Conservation (phyloP, 2,888 invertebrate species). For the Calephelis perditalis region DNA sequence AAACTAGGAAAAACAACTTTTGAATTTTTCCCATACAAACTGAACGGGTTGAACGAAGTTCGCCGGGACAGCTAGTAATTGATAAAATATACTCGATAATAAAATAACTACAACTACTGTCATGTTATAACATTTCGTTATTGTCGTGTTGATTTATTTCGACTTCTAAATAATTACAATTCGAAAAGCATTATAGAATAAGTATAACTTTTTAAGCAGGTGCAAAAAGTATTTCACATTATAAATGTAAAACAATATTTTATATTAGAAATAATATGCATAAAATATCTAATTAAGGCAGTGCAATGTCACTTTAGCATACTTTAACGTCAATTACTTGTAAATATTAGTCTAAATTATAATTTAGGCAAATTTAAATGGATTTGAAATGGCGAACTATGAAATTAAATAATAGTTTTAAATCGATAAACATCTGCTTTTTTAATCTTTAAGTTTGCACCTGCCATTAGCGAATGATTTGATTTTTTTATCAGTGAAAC, state of each 20-base stretch:
- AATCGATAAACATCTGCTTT: constrained; percentile 41
- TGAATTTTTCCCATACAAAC: no score
- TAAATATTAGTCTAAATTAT: constrained; percentile 2
- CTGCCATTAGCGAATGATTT: constrained; percentile 67
- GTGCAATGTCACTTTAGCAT: constrained; percentile 8
- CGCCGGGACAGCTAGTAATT: no score
- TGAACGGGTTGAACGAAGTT: no score
- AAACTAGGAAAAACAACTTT: no score
- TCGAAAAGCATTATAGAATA: not conserved
- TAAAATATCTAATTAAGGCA: not conserved
- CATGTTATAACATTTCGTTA: not conserved
- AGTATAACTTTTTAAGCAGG: constrained; percentile 1
- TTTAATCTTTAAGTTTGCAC: constrained; percentile 52
- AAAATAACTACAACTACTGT: not conserved
- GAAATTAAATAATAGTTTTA: constrained; percentile 35
- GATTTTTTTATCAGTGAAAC: constrained; percentile 38
- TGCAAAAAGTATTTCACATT: constrained; percentile 1
- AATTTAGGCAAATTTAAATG: constrained; percentile 3
- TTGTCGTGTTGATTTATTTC: not conserved
- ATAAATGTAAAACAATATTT: constrained; percentile 2
- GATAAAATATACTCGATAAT: no score
- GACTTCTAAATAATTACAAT: not conserved
- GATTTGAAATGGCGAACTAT: constrained; percentile 13
- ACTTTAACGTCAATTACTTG: not conserved
- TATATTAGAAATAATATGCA: constrained; percentile 2